Evolutionary conservation across 2,888 invertebrate species (phyloP), one percentile per base, ranked within the genome.

Genomic region (Podabrus alpinus): DNA sequence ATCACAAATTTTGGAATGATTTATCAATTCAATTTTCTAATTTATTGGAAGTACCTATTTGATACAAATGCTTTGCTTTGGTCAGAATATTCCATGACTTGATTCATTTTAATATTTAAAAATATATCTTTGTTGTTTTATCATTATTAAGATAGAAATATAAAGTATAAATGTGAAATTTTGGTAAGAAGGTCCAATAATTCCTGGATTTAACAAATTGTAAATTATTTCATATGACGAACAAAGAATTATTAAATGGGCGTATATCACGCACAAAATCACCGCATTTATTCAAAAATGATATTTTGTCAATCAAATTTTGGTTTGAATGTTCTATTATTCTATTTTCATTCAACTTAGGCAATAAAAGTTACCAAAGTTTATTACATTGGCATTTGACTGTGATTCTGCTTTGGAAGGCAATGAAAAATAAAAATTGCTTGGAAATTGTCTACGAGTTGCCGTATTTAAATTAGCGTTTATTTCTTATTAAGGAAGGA

Each of bases 111-210:
- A 64, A 21, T n/a, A 64, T 19, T 15, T 9, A 13, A 19, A 15
- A 64, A 64, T 19, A 21, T 64, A 64, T 64, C 17, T 64, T 19
- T 19, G 62, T 64, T 64, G 62, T 64, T 64, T 61, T 61, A n/a
- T 64, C 19, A 64, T 19, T 13, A 64, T 62, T 62, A 17, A 62
- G 62, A 62, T 64, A 64, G 16, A 21, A 45, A 64, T 64, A 19
- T 64, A 64, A 64, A 64, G 21, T 66, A 68, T 45, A 16, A 69
- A 59, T 69, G 69, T 69, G 60, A 61, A 25, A 25, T 69, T 61
- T 69, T 60, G 68, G 61, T 21, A 24, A 15, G 25, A 69, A 69
- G 69, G 69, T 69, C 69, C 69, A 69, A 69, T 69, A 16, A 62
- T 69, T 61, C 62, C 62, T 21, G 62, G 17, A 64, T 21, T 64